These are phyloP conservation scores for Coregonus clupeaformis DNA, from an alignment of 2,113 vertebrate species.

Conservation along the genomic window DNA sequence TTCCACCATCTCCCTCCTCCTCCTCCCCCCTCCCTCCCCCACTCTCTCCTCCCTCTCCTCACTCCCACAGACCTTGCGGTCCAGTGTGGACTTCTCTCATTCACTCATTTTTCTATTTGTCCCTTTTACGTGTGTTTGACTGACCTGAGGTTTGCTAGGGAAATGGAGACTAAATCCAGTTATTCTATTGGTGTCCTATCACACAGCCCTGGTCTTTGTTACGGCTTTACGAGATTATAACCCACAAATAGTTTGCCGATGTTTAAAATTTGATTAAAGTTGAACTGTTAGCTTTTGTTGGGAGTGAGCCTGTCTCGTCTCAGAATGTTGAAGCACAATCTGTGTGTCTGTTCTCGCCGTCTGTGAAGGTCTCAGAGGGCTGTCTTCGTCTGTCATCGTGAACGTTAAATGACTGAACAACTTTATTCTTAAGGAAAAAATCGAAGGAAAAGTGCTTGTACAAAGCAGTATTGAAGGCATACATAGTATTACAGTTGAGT, in stretches of 20 bases:
- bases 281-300: neutral
- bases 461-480: neutral
- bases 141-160: conserved; percentile 19
- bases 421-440: neutral
- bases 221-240: neutral
- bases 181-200: conserved; percentile 10
- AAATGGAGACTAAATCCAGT: conserved; percentile 36
- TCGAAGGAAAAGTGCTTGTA: neutral
- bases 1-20: neutral
- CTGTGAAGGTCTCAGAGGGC: neutral
- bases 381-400: neutral
- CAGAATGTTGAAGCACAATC: too few relatives aligned
- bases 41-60: conserved; percentile 6
- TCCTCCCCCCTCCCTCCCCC: conserved; percentile 3
- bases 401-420: too few relatives aligned
- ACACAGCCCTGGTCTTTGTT: conserved; percentile 2
- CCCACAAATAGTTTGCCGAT: neutral
- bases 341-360: neutral
- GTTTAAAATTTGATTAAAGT: neutral
- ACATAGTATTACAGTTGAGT: neutral
- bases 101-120: conserved; percentile 11
- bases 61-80: neutral
- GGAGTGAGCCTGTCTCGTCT: too few relatives aligned
- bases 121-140: conserved; percentile 1
- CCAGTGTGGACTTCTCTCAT: neutral